These are phyloP conservation scores for Pediacus dermestoides DNA, from an alignment of 2,888 invertebrate species.

Conservation along the genomic window DNA sequence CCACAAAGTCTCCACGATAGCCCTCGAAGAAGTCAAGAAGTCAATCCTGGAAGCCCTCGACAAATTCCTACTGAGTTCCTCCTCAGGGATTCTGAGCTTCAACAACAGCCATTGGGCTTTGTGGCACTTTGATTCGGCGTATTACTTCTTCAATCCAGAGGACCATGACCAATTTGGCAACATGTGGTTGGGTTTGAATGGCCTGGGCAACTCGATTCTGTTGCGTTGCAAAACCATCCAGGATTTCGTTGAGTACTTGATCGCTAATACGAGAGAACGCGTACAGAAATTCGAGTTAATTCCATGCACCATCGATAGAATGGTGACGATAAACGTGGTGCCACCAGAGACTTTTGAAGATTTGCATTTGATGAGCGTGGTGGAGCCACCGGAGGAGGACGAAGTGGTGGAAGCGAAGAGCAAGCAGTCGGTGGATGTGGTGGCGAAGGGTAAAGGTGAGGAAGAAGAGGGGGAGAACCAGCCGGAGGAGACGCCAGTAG, in stretches of 20 bases:
- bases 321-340: conserved; percentile 32
- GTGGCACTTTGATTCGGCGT: conserved; percentile 33
- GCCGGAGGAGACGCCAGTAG: conserved; percentile 9
- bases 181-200: conserved; percentile 33
- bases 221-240: conserved; percentile 32
- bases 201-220: conserved; percentile 32
- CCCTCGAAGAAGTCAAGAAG: conserved; percentile 26
- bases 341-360: conserved; percentile 32
- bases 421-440: conserved; percentile 22
- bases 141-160: conserved; percentile 40
- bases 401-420: conserved; percentile 10
- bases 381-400: conserved; percentile 4
- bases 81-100: conserved; percentile 36
- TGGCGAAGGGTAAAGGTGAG: conserved; percentile 18
- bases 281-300: conserved; percentile 22
- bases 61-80: conserved; percentile 36
- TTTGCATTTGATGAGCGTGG: background rate
- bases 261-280: conserved; percentile 28
- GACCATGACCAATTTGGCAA: conserved; percentile 39
- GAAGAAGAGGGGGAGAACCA: conserved; percentile 21
- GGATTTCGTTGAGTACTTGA: conserved; percentile 32
- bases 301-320: conserved; percentile 34
- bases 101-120: conserved; percentile 34
- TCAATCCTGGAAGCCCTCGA: conserved; percentile 21
- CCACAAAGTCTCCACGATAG: conserved; percentile 19